These are phyloP conservation scores for Eremobia ochroleuca DNA, from an alignment of 2,888 invertebrate genomes.

Conservation along the genomic window DNA sequence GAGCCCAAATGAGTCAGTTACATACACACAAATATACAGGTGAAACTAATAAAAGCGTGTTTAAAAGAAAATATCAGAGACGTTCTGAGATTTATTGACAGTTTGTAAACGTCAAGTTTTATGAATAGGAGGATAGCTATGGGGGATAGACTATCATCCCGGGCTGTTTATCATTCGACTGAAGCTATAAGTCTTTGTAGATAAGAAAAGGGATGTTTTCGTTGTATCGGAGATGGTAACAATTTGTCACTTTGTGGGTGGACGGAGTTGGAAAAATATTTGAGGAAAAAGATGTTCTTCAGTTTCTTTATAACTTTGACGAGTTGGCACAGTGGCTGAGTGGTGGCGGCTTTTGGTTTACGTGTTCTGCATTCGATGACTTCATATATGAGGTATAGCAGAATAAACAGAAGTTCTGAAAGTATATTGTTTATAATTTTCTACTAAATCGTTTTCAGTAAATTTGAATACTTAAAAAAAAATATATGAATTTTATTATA, in stretches of 20 bases:
- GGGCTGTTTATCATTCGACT: slow-evolving; percentile 32
- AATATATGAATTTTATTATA: too few relatives aligned
- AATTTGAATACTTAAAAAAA: too few relatives aligned
- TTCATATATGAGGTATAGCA: background rate
- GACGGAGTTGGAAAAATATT: background rate
- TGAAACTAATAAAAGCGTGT: too few relatives aligned
- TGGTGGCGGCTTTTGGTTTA: background rate
- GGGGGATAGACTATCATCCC: slow-evolving; percentile 5
- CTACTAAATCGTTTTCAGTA: background rate
- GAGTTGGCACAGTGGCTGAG: background rate
- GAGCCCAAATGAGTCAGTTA: too few relatives aligned
- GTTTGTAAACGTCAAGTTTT: slow-evolving; percentile 41
- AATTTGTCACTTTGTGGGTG: slow-evolving; percentile 11
- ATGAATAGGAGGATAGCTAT: slow-evolving; percentile 7
- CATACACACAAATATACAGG: too few relatives aligned
- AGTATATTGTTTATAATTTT: background rate
- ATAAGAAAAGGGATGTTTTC: slow-evolving; percentile 47
- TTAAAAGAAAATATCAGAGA: background rate
- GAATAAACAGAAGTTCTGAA: too few relatives aligned
- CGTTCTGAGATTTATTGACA: slow-evolving; percentile 18
- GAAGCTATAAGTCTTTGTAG: slow-evolving; percentile 31
- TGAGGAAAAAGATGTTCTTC: background rate
- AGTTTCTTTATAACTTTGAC: background rate
- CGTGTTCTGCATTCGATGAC: background rate
- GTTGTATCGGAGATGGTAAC: slow-evolving; percentile 27